Conservation (phyloP, 35 echinoderm and acorn worm genomes). For the Patiria miniata region DNA sequence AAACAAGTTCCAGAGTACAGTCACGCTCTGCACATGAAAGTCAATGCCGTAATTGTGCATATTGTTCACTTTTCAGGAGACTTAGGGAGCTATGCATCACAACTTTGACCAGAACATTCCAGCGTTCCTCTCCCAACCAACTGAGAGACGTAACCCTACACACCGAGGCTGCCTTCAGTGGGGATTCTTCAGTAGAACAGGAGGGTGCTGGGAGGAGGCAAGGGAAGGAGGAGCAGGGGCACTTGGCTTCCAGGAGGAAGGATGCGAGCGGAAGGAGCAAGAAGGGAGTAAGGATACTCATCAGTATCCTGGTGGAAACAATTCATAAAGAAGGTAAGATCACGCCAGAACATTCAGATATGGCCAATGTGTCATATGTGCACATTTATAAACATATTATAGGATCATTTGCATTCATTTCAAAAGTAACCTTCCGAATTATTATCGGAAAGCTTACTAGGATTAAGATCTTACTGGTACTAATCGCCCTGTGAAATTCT, state of each 20-base stretch:
- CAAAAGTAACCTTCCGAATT: too few species aligned
- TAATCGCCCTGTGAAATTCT: too few species aligned
- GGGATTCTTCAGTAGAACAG: not conserved
- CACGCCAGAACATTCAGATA: too few species aligned
- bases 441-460: too few species aligned
- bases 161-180: not conserved
- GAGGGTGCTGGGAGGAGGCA: not conserved
- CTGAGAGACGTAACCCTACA: constrained; percentile 13
- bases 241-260: constrained; percentile 26
- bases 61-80: not conserved
- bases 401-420: too few species aligned
- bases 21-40: too few species aligned
- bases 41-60: too few species aligned
- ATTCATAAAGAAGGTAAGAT: constrained; percentile 42
- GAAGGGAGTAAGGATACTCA: not conserved
- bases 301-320: constrained; percentile 15
- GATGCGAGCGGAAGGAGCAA: not conserved
- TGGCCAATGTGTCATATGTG: too few species aligned
- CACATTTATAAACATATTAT: too few species aligned
- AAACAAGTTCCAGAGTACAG: too few species aligned
- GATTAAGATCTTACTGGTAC: too few species aligned
- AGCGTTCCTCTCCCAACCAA: constrained; percentile 11
- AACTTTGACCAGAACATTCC: not conserved
- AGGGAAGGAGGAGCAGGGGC: not conserved
- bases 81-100: constrained; percentile 6